These are phyloP conservation scores for Linepithema humile DNA, from an alignment of 1,140 invertebrate species.

Conservation along the genomic window DNA sequence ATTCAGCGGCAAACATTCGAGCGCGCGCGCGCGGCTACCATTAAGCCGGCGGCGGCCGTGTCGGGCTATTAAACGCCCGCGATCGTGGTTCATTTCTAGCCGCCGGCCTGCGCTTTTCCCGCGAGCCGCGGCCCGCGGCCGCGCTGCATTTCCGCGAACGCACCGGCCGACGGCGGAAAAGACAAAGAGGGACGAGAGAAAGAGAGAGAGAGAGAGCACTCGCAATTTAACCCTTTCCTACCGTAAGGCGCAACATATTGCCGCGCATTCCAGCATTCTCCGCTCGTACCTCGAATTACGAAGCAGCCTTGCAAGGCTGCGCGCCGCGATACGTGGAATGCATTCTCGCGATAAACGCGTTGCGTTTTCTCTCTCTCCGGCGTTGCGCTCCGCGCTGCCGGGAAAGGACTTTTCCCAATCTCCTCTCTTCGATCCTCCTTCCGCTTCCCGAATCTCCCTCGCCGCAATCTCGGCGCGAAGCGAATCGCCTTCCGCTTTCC, in stretches of 20 bases:
- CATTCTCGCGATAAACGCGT: neutral
- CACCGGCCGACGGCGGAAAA: neutral
- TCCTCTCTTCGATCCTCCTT: neutral
- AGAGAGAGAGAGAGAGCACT: neutral
- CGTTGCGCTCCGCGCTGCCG: neutral
- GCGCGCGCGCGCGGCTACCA: neutral
- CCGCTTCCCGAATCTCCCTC: conserved; percentile 25
- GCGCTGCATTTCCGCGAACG: neutral
- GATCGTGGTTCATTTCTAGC: conserved; percentile 31
- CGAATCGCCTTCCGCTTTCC: neutral
- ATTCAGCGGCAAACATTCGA: conserved; percentile 27
- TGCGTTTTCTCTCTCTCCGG: neutral
- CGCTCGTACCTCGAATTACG: conserved; percentile 27
- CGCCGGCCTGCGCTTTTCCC: neutral
- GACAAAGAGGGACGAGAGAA: neutral
- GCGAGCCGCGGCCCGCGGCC: neutral
- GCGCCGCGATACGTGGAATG: neutral
- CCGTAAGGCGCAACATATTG: conserved; percentile 12
- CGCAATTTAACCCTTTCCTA: conserved; percentile 34
- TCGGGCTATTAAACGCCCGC: conserved; percentile 32
- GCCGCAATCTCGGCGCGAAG: neutral
- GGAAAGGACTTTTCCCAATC: neutral
- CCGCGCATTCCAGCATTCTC: conserved; percentile 27
- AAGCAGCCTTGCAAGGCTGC: conserved; percentile 47
- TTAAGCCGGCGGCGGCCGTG: neutral